These are phyloP conservation scores for Polydrusus tereticollis DNA, from an alignment of 2,888 invertebrate genomes.

Conservation along the genomic window DNA sequence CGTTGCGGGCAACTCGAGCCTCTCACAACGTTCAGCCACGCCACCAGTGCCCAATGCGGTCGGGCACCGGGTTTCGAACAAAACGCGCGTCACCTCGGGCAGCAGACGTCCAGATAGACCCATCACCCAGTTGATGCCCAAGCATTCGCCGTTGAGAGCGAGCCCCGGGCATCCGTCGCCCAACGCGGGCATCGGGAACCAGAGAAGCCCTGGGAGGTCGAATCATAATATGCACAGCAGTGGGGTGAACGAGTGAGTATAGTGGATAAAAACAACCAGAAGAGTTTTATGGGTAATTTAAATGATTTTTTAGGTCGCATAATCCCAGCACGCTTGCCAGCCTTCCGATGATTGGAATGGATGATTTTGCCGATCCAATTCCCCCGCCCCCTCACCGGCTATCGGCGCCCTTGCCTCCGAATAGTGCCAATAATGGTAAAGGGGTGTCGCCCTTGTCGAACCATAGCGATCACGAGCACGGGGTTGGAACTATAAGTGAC, in stretches of 20 bases:
- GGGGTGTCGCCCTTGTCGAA: slow-evolving; percentile 37
- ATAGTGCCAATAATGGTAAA: slow-evolving; percentile 38
- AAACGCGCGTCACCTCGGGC: slow-evolving; percentile 65
- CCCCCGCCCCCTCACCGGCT: slow-evolving; percentile 44
- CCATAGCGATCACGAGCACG: slow-evolving; percentile 55
- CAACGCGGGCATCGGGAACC: slow-evolving; percentile 33
- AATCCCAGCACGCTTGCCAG: slow-evolving; percentile 79
- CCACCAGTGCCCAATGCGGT: slow-evolving; percentile 57
- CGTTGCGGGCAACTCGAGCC: slow-evolving; percentile 41
- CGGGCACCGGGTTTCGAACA: slow-evolving; percentile 64
- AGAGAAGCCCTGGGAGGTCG: slow-evolving; percentile 57
- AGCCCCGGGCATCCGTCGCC: slow-evolving; percentile 68
- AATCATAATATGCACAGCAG: slow-evolving; percentile 62
- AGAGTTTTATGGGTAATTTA: too few relatives aligned
- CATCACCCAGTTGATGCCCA: slow-evolving; percentile 69
- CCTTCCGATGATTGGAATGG: slow-evolving; percentile 79
- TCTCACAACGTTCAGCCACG: slow-evolving; percentile 59
- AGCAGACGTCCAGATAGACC: slow-evolving; percentile 62
- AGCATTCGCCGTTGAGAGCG: slow-evolving; percentile 73
- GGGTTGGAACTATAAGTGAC: slow-evolving; percentile 56
- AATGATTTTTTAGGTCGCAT: slow-evolving; percentile 43
- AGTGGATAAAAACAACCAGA: too few relatives aligned
- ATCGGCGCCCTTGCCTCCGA: slow-evolving; percentile 18
- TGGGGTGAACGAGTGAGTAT: slow-evolving; percentile 52
- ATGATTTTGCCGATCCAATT: slow-evolving; percentile 68